These are phyloP conservation scores for Dendrocopos noguchii DNA, from an alignment of 2,113 vertebrate species.

Conservation along the genomic window DNA sequence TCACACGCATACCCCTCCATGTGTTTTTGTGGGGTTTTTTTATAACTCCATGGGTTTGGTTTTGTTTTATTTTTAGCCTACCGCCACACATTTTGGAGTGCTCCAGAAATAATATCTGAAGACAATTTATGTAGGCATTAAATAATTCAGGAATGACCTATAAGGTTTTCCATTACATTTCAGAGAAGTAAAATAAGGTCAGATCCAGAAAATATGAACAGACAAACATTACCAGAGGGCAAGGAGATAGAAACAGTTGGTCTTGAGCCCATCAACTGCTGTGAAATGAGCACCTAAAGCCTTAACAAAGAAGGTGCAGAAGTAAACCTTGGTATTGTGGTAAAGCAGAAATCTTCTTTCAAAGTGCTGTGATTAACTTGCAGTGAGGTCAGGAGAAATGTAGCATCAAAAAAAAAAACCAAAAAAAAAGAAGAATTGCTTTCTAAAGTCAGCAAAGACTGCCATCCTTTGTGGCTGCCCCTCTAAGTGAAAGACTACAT, in stretches of 20 bases:
- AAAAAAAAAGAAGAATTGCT: constrained; percentile 13
- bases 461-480: background rate
- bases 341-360: background rate
- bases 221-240: background rate
- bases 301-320: background rate
- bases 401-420: background rate
- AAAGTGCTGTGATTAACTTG: background rate
- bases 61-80: background rate
- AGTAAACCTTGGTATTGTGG: background rate
- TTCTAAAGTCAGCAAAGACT: constrained; percentile 7
- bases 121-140: background rate
- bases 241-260: background rate
- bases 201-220: background rate
- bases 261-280: background rate
- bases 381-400: background rate
- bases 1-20: background rate
- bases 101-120: background rate
- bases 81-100: background rate
- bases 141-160: background rate
- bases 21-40: background rate
- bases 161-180: background rate
- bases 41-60: background rate
- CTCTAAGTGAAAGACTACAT: background rate
- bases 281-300: background rate
- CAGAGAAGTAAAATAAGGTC: background rate